Evolutionary conservation across 2,113 vertebrate species (phyloP).

Genomic region (Herpetotheres cachinnans): DNA sequence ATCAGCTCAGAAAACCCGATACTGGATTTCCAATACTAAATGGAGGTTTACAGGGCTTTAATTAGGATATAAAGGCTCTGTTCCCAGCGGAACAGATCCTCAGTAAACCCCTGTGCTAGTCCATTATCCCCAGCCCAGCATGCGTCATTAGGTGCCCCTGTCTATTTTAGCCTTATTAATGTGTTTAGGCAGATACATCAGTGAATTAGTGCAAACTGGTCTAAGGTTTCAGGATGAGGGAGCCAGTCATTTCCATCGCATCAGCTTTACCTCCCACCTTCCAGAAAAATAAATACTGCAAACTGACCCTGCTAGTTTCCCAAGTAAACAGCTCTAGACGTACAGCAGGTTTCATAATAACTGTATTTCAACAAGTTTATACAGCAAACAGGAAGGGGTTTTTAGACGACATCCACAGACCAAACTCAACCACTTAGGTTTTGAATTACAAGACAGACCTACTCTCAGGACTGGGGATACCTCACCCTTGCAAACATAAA

Average conservation of each 20-base stretch:
- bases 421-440: neutral
- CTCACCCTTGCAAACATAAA: neutral
- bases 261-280: slow-evolving; percentile 54
- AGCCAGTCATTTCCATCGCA: slow-evolving; percentile 67
- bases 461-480: neutral
- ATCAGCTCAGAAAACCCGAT: slow-evolving; percentile 72
- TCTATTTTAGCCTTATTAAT: slow-evolving; percentile 80
- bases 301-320: slow-evolving; percentile 42
- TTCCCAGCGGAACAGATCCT: slow-evolving; percentile 74
- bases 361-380: slow-evolving; percentile 14
- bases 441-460: slow-evolving; percentile 3
- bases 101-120: slow-evolving; percentile 68
- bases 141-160: slow-evolving; percentile 77
- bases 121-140: slow-evolving; percentile 75
- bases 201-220: slow-evolving; percentile 66
- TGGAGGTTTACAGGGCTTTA: slow-evolving; percentile 78
- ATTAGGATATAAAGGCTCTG: slow-evolving; percentile 76
- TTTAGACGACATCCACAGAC: neutral
- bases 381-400: neutral
- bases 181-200: slow-evolving; percentile 80
- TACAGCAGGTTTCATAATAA: slow-evolving; percentile 9
- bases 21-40: slow-evolving; percentile 78
- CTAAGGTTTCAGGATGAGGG: slow-evolving; percentile 64
- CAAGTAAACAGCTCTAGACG: slow-evolving; percentile 36
- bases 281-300: slow-evolving; percentile 57